Evolutionary conservation across 2,113 vertebrate species (phyloP).

Genomic region (Mus spicilegus): DNA sequence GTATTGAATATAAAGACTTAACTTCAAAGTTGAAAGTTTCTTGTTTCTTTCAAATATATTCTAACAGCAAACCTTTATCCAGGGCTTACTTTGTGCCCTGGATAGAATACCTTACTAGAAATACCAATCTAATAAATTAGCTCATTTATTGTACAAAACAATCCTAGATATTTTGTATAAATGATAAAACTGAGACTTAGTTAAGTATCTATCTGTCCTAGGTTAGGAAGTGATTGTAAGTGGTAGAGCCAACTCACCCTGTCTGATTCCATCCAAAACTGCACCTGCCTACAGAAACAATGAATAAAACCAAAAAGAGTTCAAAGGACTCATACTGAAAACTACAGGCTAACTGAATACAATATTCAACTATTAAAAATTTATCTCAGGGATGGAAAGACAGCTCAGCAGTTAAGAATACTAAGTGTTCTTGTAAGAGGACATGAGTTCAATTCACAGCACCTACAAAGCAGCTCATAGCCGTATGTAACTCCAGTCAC

Average conservation of each 20-base stretch:
- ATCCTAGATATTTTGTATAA: neutral
- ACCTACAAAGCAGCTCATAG: neutral
- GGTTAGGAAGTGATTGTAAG: conserved; percentile 7
- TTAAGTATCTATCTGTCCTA: neutral
- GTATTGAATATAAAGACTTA: conserved; percentile 23
- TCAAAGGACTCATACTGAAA: conserved; percentile 37
- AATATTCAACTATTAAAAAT: conserved; percentile 13
- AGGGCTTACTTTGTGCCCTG: neutral
- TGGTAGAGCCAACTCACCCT: neutral
- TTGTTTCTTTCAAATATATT: conserved; percentile 26
- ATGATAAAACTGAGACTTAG: neutral
- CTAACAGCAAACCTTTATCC: neutral
- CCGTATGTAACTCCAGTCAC: neutral
- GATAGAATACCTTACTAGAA: neutral
- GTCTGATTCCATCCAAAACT: neutral
- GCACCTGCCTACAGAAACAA: neutral
- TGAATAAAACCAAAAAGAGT: conserved; percentile 36
- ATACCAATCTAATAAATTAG: neutral
- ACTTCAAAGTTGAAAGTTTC: conserved; percentile 41
- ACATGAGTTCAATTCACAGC: neutral
- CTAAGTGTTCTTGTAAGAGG: neutral
- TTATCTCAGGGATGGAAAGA: neutral
- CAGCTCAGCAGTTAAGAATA: neutral
- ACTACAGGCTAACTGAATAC: neutral
- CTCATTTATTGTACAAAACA: conserved; percentile 1